Percentiles rank a stretch among this genome's conserved stretches.
Conservation (phyloP, 2,113 vertebrate genomes). For the Struthidea cinerea region DNA sequence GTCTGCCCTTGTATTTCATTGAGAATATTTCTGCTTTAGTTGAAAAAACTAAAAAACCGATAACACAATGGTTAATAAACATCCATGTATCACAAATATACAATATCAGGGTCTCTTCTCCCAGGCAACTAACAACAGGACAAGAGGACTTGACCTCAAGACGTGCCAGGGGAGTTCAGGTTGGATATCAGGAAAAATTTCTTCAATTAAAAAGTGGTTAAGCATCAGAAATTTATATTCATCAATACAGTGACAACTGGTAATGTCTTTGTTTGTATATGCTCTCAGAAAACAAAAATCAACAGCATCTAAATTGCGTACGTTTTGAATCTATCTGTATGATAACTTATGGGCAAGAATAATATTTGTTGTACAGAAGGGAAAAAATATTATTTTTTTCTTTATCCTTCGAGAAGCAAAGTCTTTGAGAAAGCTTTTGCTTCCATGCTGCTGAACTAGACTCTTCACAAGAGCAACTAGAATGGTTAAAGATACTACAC, state of each 20-base stretch:
- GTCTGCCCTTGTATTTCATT: neutral
- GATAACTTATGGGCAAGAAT: neutral
- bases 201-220: neutral
- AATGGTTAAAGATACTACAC: neutral
- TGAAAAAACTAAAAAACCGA: neutral
- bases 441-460: neutral
- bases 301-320: neutral
- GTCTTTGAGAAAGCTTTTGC: neutral
- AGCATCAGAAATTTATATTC: neutral
- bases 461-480: neutral
- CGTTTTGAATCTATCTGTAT: neutral
- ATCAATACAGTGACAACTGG: neutral
- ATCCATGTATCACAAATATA: neutral
- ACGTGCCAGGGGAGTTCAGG: neutral
- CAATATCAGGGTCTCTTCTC: neutral
- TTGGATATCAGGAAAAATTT: neutral
- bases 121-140: neutral
- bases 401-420: neutral
- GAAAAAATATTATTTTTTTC: fast-evolving
- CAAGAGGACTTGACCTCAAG: neutral
- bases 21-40: neutral
- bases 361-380: neutral
- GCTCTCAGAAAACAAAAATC: neutral
- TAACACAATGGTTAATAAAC: neutral
- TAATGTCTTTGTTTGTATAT: neutral